Percentiles rank a stretch among this genome's conserved stretches.
Conservation (phyloP, 37 sponge, comb jelly and placozoan species). For the Ephydatia muelleri region DNA sequence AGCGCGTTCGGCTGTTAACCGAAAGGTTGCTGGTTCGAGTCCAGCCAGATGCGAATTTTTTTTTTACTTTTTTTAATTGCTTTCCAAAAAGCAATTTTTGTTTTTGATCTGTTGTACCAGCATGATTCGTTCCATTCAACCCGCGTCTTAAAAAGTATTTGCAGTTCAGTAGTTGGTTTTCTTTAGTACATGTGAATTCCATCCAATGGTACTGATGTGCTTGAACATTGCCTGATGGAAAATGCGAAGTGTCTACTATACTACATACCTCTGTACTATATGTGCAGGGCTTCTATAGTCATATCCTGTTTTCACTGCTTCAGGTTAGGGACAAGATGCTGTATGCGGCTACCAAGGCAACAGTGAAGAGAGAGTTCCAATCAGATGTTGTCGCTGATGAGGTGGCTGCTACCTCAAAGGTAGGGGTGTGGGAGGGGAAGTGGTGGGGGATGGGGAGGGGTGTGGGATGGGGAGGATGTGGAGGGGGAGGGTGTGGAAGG, state of each 20-base stretch:
- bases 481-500: no score
- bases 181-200: no score
- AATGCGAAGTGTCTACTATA: no score
- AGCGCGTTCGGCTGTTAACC: constrained; percentile 84
- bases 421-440: not conserved
- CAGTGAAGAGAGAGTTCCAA: constrained; percentile 84
- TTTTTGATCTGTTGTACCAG: no score
- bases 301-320: constrained; percentile 5
- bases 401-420: constrained; percentile 66
- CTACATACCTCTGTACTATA: not conserved
- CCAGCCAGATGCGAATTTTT: constrained; percentile 65
- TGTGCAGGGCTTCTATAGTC: constrained; percentile 8
- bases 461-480: no score
- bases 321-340: constrained; percentile 93
- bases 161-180: no score
- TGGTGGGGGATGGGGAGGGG: no score
- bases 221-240: no score
- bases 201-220: no score
- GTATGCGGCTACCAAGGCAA: constrained; percentile 95
- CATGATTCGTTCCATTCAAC: no score
- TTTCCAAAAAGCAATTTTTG: no score
- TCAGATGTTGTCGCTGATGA: constrained; percentile 76
- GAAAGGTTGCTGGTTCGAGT: constrained; percentile 80
- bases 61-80: constrained; percentile 19
- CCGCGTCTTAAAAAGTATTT: no score